phyloP scores from a whole-genome alignment of 2,113 vertebrate species.

The Brachyhypopomus occidentalis region DNA sequence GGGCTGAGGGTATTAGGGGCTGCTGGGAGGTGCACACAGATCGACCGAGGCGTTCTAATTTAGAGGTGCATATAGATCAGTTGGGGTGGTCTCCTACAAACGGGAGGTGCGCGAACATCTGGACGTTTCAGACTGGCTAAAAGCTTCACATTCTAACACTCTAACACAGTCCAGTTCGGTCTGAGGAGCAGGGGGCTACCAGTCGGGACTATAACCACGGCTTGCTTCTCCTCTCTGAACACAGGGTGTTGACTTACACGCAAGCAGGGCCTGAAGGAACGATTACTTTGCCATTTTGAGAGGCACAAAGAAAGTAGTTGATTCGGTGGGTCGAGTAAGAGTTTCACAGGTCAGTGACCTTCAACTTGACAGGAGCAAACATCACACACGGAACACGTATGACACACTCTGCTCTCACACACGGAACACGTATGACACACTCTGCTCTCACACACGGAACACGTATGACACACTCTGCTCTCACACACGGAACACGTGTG shows the following conservation, averaged over 20 bases:
- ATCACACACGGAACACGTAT: constrained; percentile 3
- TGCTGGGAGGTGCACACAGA: constrained; percentile 44
- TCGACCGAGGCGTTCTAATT: constrained; percentile 7
- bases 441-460: constrained; percentile 14
- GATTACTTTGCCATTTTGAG: background rate
- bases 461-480: constrained; percentile 17
- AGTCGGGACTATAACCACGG: background rate
- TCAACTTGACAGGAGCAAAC: constrained; percentile 20
- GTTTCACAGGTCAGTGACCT: background rate
- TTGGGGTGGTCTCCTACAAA: no score
- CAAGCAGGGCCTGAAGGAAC: background rate
- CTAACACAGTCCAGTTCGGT: constrained; percentile 36
- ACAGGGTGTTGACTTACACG: background rate
- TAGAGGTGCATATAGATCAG: constrained; percentile 35
- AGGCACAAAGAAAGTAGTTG: background rate
- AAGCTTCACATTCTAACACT: constrained; percentile 35
- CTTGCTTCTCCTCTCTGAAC: background rate
- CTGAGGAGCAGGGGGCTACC: background rate
- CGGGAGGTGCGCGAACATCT: constrained; percentile 41
- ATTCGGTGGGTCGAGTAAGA: constrained; percentile 9
- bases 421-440: constrained; percentile 8
- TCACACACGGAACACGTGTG: constrained; percentile 10
- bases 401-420: constrained; percentile 24
- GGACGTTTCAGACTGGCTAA: constrained; percentile 50
- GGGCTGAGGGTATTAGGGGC: constrained; percentile 44